phyloP scores from a whole-genome alignment of 2,113 vertebrate species.

The Puffinus mauretanicus region DNA sequence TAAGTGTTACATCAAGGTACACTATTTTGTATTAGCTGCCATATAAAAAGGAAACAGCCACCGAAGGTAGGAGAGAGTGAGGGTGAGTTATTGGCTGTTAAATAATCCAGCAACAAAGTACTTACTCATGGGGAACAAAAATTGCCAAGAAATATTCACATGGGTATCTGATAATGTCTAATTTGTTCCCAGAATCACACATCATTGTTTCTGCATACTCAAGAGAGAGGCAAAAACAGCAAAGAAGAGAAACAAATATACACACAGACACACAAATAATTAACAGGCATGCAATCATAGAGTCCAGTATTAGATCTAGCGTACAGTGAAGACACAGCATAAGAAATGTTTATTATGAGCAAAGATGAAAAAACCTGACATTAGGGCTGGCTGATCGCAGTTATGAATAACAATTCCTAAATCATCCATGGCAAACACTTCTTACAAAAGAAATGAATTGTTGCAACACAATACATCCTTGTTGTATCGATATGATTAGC shows the following conservation, averaged over 20 bases:
- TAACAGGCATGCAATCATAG: background rate
- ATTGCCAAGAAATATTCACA: slow-evolving; percentile 38
- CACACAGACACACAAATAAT: slow-evolving; percentile 37
- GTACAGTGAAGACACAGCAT: slow-evolving; percentile 3
- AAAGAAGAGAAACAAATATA: slow-evolving; percentile 19
- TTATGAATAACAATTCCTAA: slow-evolving; percentile 73
- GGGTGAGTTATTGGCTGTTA: slow-evolving; percentile 40
- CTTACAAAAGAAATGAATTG: slow-evolving; percentile 73
- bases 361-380: slow-evolving; percentile 52
- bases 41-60: slow-evolving; percentile 58
- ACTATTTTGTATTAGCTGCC: slow-evolving; percentile 66
- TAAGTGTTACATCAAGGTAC: slow-evolving; percentile 66
- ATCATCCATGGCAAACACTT: slow-evolving; percentile 72
- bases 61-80: slow-evolving; percentile 7
- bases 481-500: slow-evolving; percentile 79
- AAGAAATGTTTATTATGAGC: slow-evolving; percentile 53
- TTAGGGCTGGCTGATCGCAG: slow-evolving; percentile 19
- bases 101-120: slow-evolving; percentile 48
- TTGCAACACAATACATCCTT: slow-evolving; percentile 71
- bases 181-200: slow-evolving; percentile 62
- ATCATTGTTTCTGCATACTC: slow-evolving; percentile 34
- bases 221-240: background rate
- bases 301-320: slow-evolving; percentile 17
- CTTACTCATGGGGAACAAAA: slow-evolving; percentile 48
- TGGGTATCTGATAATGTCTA: slow-evolving; percentile 48